Conservation (phyloP, 2,797 vertebrate species). For the Picus viridis region DNA sequence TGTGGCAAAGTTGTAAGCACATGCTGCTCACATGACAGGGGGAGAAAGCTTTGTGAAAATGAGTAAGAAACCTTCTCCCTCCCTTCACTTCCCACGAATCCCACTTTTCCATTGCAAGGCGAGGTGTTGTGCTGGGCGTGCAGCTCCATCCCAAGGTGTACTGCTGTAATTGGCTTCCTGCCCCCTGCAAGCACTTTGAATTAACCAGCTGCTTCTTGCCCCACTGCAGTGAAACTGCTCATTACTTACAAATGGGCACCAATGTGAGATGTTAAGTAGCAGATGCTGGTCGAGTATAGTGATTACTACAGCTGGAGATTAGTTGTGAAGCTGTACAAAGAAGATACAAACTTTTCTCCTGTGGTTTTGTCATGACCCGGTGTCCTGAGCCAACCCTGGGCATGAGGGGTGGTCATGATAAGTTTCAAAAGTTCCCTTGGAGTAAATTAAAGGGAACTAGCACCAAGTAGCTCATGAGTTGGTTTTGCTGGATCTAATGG, state of each 20-base stretch:
- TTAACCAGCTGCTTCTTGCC: neutral
- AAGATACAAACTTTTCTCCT: neutral
- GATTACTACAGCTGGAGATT: neutral
- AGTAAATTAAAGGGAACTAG: too few relatives aligned
- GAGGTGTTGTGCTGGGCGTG: neutral
- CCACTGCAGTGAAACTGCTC: neutral
- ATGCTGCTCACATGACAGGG: accelerated
- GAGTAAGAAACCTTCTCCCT: neutral
- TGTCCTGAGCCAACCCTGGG: too few relatives aligned
- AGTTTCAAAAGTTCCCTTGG: too few relatives aligned
- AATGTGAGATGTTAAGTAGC: neutral
- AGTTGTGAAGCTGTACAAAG: neutral
- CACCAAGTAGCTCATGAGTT: too few relatives aligned
- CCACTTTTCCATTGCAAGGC: neutral
- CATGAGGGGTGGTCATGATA: too few relatives aligned
- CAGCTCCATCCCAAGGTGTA: neutral
- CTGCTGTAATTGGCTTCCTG: neutral
- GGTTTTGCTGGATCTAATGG: too few relatives aligned
- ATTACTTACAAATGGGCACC: neutral
- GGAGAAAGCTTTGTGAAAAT: neutral
- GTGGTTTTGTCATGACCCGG: neutral
- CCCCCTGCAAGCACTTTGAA: neutral
- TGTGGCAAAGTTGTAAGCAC: accelerated
- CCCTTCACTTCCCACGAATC: neutral
- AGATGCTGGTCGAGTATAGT: neutral